These are phyloP conservation scores for Gonatopus flavifemur DNA, from an alignment of 1,140 invertebrate genomes.

Conservation along the genomic window DNA sequence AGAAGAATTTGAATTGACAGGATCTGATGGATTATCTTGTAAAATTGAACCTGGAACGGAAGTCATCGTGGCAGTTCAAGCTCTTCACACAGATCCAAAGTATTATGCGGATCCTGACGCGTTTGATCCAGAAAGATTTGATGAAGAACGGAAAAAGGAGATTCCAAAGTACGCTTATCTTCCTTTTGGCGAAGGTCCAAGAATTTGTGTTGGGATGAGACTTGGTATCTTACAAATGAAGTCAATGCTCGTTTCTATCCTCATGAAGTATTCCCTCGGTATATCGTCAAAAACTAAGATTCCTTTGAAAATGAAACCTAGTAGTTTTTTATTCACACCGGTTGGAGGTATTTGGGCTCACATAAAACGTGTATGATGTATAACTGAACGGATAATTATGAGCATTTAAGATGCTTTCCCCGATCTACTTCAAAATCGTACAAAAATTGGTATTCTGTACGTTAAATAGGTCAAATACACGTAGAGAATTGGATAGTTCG, in stretches of 20 bases:
- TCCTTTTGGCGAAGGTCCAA: slow-evolving; percentile 64
- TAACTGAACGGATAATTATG: no score
- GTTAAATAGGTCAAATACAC: no score
- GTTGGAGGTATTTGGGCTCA: slow-evolving; percentile 24
- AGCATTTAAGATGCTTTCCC: no score
- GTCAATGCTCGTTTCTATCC: slow-evolving; percentile 13
- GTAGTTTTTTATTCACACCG: slow-evolving; percentile 1
- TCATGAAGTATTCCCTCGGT: slow-evolving; percentile 27
- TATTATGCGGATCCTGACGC: slow-evolving; percentile 59
- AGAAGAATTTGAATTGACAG: slow-evolving; percentile 20
- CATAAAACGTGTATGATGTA: no score
- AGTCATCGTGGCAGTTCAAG: slow-evolving; percentile 48
- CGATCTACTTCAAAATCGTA: no score
- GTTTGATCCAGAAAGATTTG: slow-evolving; percentile 71
- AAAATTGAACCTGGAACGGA: slow-evolving; percentile 18
- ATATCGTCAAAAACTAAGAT: slow-evolving; percentile 18
- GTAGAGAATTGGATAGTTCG: no score
- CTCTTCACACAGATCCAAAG: slow-evolving; percentile 48
- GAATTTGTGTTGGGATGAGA: slow-evolving; percentile 61
- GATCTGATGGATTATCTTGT: slow-evolving; percentile 29
- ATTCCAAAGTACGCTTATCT: slow-evolving; percentile 51
- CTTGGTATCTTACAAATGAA: slow-evolving; percentile 27
- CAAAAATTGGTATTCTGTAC: no score
- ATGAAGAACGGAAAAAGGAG: slow-evolving; percentile 37
- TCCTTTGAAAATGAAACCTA: slow-evolving; percentile 16